Evolutionary conservation across 1,140 invertebrate species (phyloP), one percentile per base, ranked within the genome.

Genomic region (Nixonia krombeini): DNA sequence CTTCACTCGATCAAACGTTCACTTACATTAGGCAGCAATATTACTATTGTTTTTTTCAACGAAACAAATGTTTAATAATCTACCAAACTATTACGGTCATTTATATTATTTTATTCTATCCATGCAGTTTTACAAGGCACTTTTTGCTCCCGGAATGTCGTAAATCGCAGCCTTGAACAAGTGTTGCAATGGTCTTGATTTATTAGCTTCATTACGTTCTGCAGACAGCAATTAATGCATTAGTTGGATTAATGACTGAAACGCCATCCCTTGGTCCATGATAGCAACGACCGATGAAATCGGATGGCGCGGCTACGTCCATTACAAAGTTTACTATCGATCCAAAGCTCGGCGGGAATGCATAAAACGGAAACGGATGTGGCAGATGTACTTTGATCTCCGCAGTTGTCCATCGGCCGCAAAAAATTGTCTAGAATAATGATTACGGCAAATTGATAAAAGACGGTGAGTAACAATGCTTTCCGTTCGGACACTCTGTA

Each of bases 231-330:
- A 49, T 57, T 57, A 23, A 57, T 49, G 17, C 16, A 15, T 57
- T 57, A 47, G 47, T 47, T 13, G 16, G 26, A 31, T 38, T 40
- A 33, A 58, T 17, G 40, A 17, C 37, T 47, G 28, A 38, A 26
- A 56, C 51, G 21, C 37, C 23, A 25, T 55, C 12, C 16, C 12
- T 47, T 23, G 31, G 46, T 44, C 51, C 37, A 50, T 40, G 49
- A 45, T 42, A 31, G 45, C 46, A 64, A 68, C 58, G 37, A 37
- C 61, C 65, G 65, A 63, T 72, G 62, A 69, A 72, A 72, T 69
- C 59, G 56, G 37, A 44, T 37, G 35, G 25, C n/a, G 16, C 21
- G 40, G 46, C 26, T 23, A 51, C 7, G 35, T 12, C 4, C 31
- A 33, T 12, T 13, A 57, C 29, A 31, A 31, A 13, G 40, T 18